phyloP scores from a whole-genome alignment of 2,888 invertebrate genomes.

The Pomacea canaliculata region DNA sequence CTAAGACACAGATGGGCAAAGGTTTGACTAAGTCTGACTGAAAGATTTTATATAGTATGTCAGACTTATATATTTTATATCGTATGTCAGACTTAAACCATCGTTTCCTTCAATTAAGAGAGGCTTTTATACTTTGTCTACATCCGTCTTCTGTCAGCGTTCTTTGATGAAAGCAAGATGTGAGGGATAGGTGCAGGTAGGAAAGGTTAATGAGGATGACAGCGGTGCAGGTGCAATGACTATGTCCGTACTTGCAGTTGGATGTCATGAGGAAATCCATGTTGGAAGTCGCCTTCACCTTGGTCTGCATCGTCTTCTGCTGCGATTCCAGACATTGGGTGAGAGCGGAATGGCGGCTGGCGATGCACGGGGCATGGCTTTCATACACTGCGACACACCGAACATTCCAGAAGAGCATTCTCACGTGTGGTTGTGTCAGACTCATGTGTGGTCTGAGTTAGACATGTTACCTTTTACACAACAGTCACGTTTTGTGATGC shows the following conservation, averaged over 20 bases:
- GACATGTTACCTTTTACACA: not conserved
- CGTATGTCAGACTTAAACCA: not conserved
- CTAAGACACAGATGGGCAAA: too few species aligned
- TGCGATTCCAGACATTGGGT: constrained; percentile 7
- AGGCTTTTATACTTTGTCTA: not conserved
- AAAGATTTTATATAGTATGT: not conserved
- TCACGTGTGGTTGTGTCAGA: not conserved
- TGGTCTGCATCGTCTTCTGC: constrained; percentile 13
- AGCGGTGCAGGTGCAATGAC: not conserved
- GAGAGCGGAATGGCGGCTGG: not conserved
- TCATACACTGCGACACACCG: constrained; percentile 12
- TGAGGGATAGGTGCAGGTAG: not conserved
- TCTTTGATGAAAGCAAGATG: not conserved
- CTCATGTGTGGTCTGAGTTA: not conserved
- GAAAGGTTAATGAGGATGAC: not conserved
- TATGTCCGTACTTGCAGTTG: constrained; percentile 8
- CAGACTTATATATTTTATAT: not conserved
- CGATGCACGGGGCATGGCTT: constrained; percentile 13
- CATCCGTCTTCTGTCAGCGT: not conserved
- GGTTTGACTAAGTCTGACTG: too few species aligned
- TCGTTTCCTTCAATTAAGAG: not conserved
- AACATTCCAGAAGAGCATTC: not conserved
- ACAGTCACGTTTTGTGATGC: not conserved
- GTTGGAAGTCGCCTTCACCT: constrained; percentile 22
- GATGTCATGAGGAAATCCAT: constrained; percentile 21